phyloP scores from a whole-genome alignment of 2,113 vertebrate species.

The Calonectris borealis region DNA sequence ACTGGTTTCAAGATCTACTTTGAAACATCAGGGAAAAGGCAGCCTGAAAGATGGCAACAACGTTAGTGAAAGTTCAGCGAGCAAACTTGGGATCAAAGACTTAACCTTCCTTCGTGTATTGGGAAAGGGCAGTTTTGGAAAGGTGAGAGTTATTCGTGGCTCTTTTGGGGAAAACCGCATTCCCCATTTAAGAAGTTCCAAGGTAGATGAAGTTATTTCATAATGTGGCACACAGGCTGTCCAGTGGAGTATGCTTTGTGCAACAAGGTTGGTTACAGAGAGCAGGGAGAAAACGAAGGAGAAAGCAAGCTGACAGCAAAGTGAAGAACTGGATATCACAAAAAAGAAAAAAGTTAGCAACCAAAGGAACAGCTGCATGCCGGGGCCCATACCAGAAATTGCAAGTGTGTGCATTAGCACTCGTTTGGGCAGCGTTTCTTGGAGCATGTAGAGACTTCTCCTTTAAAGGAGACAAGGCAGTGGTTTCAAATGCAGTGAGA shows the following conservation, averaged over 20 bases:
- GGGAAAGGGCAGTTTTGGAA: conserved; percentile 98
- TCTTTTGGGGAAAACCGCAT: background rate
- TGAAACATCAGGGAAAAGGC: conserved; percentile 72
- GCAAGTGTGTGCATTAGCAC: background rate
- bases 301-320: background rate
- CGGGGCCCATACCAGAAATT: background rate
- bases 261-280: background rate
- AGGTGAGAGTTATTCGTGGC: conserved; percentile 77
- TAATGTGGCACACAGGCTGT: background rate
- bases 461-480: conserved; percentile 4
- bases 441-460: background rate
- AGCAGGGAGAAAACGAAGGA: background rate
- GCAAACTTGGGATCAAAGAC: conserved; percentile 82
- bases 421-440: background rate
- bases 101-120: conserved; percentile 93
- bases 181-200: background rate
- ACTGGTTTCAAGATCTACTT: conserved; percentile 65
- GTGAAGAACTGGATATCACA: background rate
- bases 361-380: background rate
- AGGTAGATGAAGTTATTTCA: background rate
- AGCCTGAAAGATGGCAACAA: conserved; percentile 45
- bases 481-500: background rate
- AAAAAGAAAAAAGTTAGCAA: background rate
- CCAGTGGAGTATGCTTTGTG: background rate
- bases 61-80: conserved; percentile 44